Conservation (phyloP, 2,797 vertebrate species). For the Rhynchotus rufescens region DNA sequence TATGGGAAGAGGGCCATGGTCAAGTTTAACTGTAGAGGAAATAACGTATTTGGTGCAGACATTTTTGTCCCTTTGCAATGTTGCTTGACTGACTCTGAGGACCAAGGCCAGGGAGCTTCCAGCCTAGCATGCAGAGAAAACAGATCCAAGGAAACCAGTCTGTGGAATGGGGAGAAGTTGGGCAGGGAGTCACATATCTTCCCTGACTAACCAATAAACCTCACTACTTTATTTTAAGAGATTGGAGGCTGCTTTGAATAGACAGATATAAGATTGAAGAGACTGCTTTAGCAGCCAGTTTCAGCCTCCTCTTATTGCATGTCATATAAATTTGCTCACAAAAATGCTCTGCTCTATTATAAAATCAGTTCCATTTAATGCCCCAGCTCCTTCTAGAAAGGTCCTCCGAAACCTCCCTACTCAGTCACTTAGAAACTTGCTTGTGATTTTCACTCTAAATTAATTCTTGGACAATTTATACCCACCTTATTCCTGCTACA, state of each 20-base stretch:
- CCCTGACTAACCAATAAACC: background rate
- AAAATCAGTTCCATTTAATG: conserved; percentile 30
- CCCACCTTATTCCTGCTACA: background rate
- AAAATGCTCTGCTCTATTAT: background rate
- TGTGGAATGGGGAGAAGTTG: background rate
- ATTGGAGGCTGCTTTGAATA: background rate
- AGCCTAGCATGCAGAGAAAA: background rate
- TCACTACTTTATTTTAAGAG: background rate
- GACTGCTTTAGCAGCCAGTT: background rate
- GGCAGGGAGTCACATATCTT: background rate
- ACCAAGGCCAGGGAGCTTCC: background rate
- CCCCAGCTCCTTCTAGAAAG: background rate
- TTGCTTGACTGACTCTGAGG: background rate
- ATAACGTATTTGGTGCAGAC: background rate
- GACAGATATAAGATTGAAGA: background rate
- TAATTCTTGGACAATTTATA: background rate
- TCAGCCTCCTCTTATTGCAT: background rate
- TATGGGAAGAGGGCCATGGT: background rate
- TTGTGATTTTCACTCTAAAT: background rate
- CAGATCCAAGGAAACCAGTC: background rate
- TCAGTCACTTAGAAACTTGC: background rate
- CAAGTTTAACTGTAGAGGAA: background rate
- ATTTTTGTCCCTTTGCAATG: background rate
- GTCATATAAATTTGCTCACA: background rate
- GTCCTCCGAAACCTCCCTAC: background rate